Evolutionary conservation across 35 echinoderm and acorn worm species (phyloP).

Genomic region (Apostichopus parvimensis): DNA sequence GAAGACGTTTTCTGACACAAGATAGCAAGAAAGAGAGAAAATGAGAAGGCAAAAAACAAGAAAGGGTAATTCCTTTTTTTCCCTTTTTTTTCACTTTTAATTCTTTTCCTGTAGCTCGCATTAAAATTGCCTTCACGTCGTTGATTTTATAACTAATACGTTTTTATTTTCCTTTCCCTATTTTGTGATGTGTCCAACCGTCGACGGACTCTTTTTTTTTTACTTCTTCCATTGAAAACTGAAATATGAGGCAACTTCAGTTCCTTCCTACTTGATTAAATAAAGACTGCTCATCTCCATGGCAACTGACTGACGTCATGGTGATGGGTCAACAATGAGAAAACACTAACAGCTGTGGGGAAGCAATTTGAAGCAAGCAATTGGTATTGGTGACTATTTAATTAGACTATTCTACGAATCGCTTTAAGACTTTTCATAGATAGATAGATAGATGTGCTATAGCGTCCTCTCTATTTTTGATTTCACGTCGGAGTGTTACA

Average conservation of each 20-base stretch:
- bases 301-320: conserved; percentile 23
- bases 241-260: conserved; percentile 34
- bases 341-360: conserved; percentile 34
- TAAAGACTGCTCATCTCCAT: conserved; percentile 28
- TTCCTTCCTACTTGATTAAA: conserved; percentile 40
- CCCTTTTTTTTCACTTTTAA: no score
- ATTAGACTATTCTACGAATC: background rate
- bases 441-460: no score
- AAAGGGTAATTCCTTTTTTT: no score
- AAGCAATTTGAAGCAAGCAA: conserved; percentile 37
- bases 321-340: conserved; percentile 46
- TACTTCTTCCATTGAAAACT: conserved; percentile 27
- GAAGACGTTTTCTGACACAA: background rate
- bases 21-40: background rate
- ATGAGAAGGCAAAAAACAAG: background rate
- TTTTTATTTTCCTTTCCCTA: background rate
- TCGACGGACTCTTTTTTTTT: background rate
- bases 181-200: conserved; percentile 9
- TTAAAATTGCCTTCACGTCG: background rate
- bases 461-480: no score
- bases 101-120: no score
- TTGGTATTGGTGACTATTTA: background rate
- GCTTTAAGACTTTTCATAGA: no score
- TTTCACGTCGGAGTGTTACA: no score
- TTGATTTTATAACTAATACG: background rate